A percentile compares a stretch with the other conserved stretches of the same genome.
These are phyloP conservation scores for Pelmatolapia mariae DNA, from an alignment of 2,113 vertebrate genomes.

Conservation along the genomic window DNA sequence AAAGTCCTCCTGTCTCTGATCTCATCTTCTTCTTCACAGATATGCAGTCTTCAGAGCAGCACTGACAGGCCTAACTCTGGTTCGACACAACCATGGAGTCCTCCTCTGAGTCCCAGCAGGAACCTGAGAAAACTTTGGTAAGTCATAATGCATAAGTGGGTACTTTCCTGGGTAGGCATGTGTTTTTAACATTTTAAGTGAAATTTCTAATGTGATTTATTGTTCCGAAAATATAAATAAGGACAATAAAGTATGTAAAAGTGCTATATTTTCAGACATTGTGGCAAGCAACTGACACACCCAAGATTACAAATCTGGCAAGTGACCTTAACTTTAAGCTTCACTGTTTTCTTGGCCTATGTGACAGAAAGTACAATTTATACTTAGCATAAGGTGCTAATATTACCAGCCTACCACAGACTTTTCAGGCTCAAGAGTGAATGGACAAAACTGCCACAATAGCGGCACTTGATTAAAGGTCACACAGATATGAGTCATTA, in stretches of 20 bases:
- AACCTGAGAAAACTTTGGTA: conserved; percentile 68
- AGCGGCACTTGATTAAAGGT: background rate
- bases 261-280: background rate
- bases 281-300: background rate
- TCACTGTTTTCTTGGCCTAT: background rate
- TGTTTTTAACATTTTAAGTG: rapidly evolving
- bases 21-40: conserved; percentile 20
- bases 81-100: conserved; percentile 61
- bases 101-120: conserved; percentile 64
- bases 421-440: background rate
- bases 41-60: conserved; percentile 45
- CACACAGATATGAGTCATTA: background rate
- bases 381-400: conserved; percentile 1
- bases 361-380: background rate
- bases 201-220: background rate
- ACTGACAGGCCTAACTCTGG: conserved; percentile 34
- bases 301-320: background rate
- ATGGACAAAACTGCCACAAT: background rate
- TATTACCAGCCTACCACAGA: background rate
- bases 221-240: background rate
- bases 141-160: conserved; percentile 5
- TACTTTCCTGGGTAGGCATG: background rate
- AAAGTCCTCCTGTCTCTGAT: background rate
- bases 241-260: background rate
- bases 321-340: background rate